These are phyloP conservation scores for Chionis minor DNA, from an alignment of 2,113 vertebrate genomes.

Conservation along the genomic window DNA sequence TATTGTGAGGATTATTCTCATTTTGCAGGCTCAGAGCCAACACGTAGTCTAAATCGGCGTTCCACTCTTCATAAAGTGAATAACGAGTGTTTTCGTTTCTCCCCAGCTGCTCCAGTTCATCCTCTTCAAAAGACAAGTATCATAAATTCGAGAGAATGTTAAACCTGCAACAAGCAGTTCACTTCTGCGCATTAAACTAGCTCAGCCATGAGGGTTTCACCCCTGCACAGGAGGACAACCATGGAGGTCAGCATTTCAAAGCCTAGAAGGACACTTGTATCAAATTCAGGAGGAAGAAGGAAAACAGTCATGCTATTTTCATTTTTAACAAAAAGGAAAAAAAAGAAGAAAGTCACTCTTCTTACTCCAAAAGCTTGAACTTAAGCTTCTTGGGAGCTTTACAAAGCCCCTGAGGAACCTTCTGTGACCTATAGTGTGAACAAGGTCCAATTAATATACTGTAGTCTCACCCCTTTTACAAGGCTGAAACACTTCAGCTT, in stretches of 20 bases:
- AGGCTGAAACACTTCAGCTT: neutral
- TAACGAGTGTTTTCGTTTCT: neutral
- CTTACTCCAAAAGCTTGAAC: neutral
- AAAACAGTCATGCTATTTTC: neutral
- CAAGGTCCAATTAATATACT: neutral
- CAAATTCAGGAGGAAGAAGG: neutral
- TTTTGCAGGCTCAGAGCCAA: conserved; percentile 88
- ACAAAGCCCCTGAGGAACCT: neutral
- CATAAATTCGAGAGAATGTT: neutral
- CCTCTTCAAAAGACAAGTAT: neutral
- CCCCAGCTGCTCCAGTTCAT: conserved; percentile 45
- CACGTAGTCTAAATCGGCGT: conserved; percentile 84
- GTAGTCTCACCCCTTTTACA: neutral
- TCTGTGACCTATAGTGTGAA: neutral
- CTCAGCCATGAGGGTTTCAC: neutral
- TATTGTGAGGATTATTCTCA: conserved; percentile 40
- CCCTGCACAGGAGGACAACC: neutral
- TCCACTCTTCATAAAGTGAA: conserved; percentile 62
- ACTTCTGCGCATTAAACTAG: neutral
- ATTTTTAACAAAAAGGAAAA: neutral
- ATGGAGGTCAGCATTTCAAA: neutral
- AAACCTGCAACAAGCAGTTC: neutral
- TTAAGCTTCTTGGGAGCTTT: neutral
- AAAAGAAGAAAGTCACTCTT: neutral
- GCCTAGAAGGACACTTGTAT: neutral